Evolutionary conservation across 2,113 vertebrate genomes (phyloP).

Genomic region (Rafetus swinhoei): DNA sequence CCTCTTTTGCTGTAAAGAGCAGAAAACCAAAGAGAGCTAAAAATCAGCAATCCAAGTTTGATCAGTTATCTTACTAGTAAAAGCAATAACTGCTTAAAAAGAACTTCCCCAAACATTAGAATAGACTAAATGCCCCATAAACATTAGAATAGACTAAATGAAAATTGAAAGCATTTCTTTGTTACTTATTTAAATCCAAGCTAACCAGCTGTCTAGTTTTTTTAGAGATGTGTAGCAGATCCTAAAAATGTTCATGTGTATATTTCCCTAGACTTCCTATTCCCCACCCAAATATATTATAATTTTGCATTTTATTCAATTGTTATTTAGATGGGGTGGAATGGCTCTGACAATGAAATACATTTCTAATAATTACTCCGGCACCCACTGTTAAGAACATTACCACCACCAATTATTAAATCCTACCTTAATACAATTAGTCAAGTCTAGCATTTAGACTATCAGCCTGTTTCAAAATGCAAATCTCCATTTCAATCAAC

Average conservation of each 20-base stretch:
- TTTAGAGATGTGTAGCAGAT: background rate
- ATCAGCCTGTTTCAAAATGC: slow-evolving; percentile 4
- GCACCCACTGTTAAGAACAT: background rate
- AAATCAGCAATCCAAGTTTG: background rate
- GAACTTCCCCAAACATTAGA: background rate
- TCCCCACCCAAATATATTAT: background rate
- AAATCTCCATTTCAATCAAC: background rate
- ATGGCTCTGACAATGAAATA: background rate
- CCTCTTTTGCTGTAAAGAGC: background rate
- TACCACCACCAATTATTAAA: background rate
- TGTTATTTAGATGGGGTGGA: background rate
- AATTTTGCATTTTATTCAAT: background rate
- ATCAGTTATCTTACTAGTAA: slow-evolving; percentile 19
- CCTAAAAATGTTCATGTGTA: background rate
- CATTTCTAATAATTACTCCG: background rate
- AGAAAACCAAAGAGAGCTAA: background rate
- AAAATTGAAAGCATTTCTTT: slow-evolving; percentile 10
- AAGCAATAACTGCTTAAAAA: slow-evolving; percentile 23
- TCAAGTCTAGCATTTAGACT: background rate
- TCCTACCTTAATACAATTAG: background rate
- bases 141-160: background rate
- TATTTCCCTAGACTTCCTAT: background rate
- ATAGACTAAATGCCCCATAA: background rate
- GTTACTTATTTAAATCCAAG: slow-evolving; percentile 20
- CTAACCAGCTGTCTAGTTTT: background rate